Conservation (phyloP, 1,140 invertebrate genomes). For the Anastatus disparis region DNA sequence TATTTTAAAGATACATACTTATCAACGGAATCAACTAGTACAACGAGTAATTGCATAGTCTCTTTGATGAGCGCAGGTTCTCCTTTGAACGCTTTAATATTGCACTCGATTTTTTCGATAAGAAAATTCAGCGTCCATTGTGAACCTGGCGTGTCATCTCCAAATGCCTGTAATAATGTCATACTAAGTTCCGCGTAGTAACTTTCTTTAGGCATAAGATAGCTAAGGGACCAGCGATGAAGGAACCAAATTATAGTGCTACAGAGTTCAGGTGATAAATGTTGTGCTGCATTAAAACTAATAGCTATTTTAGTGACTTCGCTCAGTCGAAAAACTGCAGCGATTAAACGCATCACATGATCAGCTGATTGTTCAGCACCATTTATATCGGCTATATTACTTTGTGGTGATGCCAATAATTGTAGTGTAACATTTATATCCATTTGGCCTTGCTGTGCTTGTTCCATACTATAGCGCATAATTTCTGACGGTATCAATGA, state of each 20-base stretch:
- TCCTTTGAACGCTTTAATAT: conserved; percentile 69
- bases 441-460: conserved; percentile 57
- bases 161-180: conserved; percentile 72
- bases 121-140: conserved; percentile 73
- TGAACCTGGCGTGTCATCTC: conserved; percentile 70
- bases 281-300: conserved; percentile 70
- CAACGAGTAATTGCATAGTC: conserved; percentile 70
- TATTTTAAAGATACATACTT: conserved; percentile 12
- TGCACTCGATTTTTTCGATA: conserved; percentile 71
- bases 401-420: conserved; percentile 66
- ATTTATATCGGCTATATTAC: conserved; percentile 64
- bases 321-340: conserved; percentile 75
- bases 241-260: conserved; percentile 85
- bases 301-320: conserved; percentile 76
- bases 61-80: conserved; percentile 72
- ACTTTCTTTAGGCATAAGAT: conserved; percentile 76
- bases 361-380: conserved; percentile 69
- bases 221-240: conserved; percentile 79
- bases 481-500: conserved; percentile 82
- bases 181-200: conserved; percentile 74
- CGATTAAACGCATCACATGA: conserved; percentile 74
- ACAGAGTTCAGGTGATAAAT: conserved; percentile 84
- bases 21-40: conserved; percentile 67
- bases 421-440: conserved; percentile 64
- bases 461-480: conserved; percentile 75